Base-by-base conservation (phyloP, 2,888 invertebrate genomes). In the Elysia crispata region DNA sequence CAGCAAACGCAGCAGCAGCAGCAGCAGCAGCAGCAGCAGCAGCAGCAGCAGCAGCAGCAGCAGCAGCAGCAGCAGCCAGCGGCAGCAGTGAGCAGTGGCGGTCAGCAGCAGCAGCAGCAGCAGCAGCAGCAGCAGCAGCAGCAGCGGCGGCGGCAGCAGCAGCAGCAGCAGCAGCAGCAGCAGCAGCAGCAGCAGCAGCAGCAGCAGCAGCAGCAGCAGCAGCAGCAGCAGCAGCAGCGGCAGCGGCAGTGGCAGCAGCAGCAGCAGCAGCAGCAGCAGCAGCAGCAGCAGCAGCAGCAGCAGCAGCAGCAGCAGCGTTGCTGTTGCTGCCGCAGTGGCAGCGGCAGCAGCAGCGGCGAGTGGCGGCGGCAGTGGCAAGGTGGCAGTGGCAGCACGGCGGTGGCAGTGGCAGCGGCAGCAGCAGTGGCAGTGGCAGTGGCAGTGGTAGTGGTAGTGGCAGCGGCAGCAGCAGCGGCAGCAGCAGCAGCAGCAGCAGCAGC, bases 101-200 rank as follows among this genome's bases (percentile, higher is more conserved):
- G 15, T 23, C 1, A n/a, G 8, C 1, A 54, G 25, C 25, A 54
- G 25, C 25, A 54, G 25, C 8, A 33, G 70, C 3, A 70, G 72
- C 18, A 72, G 18, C 13, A 31, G n/a, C 41, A 49, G 31, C 70
- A 28, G 13, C 31, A 18, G 23, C 11, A 23, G n/a, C 31, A 23
- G 41, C 23, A 70, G 70, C 18, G 41, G 23, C 18, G 23, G 23
- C 31, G 23, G 70, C 31, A 60, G 62, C 15, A 73, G 28, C n/a
- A 50, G 25, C 49, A 50, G 54, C 25, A 73, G 54, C n/a, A 73
- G 28, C 13, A 25, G 54, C 25, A 50, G 73, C 25, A 73, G 73
- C n/a, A 54, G 54, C 18, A 25, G 54, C 25, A 25, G 54, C 23
- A 54, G 73, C n/a, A 73, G 54, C n/a, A 50, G 54, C 49, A 25